phyloP scores from a whole-genome alignment of 2,797 vertebrate species.

The Monodelphis domestica region DNA sequence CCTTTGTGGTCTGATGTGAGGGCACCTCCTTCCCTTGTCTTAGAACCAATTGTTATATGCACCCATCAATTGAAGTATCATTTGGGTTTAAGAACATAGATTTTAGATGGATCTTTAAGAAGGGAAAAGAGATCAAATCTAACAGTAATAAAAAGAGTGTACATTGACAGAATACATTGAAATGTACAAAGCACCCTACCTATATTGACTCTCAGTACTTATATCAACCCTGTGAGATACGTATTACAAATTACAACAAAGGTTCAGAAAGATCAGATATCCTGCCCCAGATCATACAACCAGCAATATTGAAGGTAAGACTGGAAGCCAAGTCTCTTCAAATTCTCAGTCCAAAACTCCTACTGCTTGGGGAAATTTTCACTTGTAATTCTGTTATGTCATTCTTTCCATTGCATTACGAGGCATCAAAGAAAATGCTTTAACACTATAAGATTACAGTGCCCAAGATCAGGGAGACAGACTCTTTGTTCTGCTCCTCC shows the following conservation, averaged over 20 bases:
- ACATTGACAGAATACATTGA: neutral
- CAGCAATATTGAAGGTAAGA: neutral
- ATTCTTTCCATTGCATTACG: neutral
- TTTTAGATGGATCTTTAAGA: neutral
- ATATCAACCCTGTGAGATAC: neutral
- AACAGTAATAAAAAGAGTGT: neutral
- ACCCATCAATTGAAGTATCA: neutral
- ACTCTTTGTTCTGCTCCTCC: neutral
- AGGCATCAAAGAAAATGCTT: neutral
- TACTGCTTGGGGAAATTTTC: neutral
- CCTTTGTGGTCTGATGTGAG: neutral
- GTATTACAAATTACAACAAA: neutral
- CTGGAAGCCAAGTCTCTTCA: neutral
- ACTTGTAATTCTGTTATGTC: neutral
- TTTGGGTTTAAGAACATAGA: neutral
- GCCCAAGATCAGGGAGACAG: neutral
- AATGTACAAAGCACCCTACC: neutral
- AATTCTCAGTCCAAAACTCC: neutral
- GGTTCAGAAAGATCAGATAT: neutral
- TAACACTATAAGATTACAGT: neutral
- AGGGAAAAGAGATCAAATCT: neutral
- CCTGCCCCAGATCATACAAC: neutral
- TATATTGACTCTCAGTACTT: neutral
- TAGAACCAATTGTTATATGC: neutral
- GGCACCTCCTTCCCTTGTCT: neutral